Conservation (phyloP, 1,140 invertebrate species). For the Nomia melanderi region DNA sequence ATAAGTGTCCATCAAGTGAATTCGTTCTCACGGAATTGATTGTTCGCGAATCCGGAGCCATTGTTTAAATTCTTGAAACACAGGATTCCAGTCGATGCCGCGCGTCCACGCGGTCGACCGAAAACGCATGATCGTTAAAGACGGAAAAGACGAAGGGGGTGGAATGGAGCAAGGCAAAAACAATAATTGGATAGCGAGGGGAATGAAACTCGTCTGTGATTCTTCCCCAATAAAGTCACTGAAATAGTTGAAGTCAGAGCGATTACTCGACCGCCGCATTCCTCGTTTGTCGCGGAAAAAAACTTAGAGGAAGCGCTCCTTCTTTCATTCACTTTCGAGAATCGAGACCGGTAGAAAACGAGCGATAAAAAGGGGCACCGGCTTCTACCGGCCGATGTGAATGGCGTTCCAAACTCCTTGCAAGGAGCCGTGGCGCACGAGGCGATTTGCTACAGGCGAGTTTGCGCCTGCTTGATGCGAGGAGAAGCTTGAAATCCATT, state of each 20-base stretch:
- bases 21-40: background rate
- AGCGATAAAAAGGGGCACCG: slow-evolving; percentile 26
- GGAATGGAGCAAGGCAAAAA: too few relatives aligned
- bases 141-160: background rate
- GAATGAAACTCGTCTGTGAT: background rate
- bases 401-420: slow-evolving; percentile 15
- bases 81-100: background rate
- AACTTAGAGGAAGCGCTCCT: slow-evolving; percentile 39
- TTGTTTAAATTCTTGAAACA: background rate
- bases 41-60: too few relatives aligned
- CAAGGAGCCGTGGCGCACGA: slow-evolving; percentile 51
- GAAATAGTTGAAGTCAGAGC: background rate
- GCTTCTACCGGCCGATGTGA: slow-evolving; percentile 20
- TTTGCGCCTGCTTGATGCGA: slow-evolving; percentile 36
- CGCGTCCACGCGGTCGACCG: background rate
- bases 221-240: slow-evolving; percentile 29
- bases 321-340: slow-evolving; percentile 41
- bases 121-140: background rate
- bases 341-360: slow-evolving; percentile 39
- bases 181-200: too few relatives aligned
- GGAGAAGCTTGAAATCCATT: slow-evolving; percentile 65
- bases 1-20: slow-evolving; percentile 46
- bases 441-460: slow-evolving; percentile 56
- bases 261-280: slow-evolving; percentile 33
- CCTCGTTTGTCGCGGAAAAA: slow-evolving; percentile 26